Evolutionary conservation across 2,113 vertebrate genomes (phyloP), one percentile per base, ranked within the genome.

Genomic region (Mystacornis crossleyi): DNA sequence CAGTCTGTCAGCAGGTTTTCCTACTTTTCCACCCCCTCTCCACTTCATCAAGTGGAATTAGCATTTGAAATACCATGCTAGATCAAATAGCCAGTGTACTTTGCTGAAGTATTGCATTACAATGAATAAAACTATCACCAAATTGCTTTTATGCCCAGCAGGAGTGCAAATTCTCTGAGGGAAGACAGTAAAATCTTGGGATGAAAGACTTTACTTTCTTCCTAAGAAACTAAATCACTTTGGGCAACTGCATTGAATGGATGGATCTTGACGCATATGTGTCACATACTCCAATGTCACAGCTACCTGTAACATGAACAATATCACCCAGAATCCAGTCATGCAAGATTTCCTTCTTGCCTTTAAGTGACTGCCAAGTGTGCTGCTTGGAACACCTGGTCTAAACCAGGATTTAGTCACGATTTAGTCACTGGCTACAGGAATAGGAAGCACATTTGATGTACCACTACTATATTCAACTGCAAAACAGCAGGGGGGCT

Each of bases 11-110:
- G n/a, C 5, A 48, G 42, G 62, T 61, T 72, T 51, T 65, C 40
- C 54, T 79, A 26, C 40, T 86, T 81, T 83, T 54, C 72, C 31
- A 83, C 9, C 15, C 43, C 43, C 29, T 87, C 47, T 82, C 23
- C 24, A n/a, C 51, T 91, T 42, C 64, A 70, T 18, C 50, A 70
- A 58, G 75, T 0, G 0, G 25, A 43, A 86, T 93, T 93, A 81
- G 84, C 90, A 91, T 93, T 78, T 71, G 18, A 87, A 91, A 94
- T 43, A 58, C 72, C 31, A 21, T 3, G 61, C 85, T 15, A 84
- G 87, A 93, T 95, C 95, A 89, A 87, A 71, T 87, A 75, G 70
- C 90, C 65, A 43, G 16, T 24, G 67, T 50, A 54, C 72, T 79
- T 51, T 7, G 47, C 80, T 43, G 1, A 78, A 83, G 89, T 66